Evolutionary conservation across 2,888 invertebrate genomes (phyloP).

Genomic region (Meteorus cinctellus): DNA sequence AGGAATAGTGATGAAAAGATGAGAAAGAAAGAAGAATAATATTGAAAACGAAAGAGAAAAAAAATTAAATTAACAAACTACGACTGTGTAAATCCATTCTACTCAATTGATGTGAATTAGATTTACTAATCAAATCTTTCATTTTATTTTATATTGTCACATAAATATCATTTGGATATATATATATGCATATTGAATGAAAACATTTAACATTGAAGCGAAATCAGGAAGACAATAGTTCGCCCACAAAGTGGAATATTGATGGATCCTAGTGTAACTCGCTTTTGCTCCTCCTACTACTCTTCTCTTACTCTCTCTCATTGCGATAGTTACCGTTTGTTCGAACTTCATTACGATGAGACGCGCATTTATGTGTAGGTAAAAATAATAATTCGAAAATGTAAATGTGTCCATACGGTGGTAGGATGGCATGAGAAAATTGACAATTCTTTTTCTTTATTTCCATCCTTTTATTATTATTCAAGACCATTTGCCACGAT

Average conservation of each 20-base stretch:
- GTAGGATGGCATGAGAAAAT: slow-evolving; percentile 38
- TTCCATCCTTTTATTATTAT: slow-evolving; percentile 36
- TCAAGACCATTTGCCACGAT: slow-evolving; percentile 53
- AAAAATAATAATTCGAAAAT: slow-evolving; percentile 22
- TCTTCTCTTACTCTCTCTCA: background rate
- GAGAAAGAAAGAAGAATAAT: slow-evolving; percentile 36
- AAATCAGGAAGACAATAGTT: slow-evolving; percentile 37
- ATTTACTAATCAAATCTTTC: background rate
- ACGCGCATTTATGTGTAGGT: background rate
- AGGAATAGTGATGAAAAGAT: slow-evolving; percentile 41
- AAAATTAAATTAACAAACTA: no score
- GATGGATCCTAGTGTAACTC: slow-evolving; percentile 16
- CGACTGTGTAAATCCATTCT: no score
- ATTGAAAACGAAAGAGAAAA: slow-evolving; percentile 1
- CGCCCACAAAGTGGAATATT: slow-evolving; percentile 27
- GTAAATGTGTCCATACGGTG: background rate
- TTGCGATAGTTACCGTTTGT: background rate
- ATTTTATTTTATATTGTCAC: slow-evolving; percentile 17
- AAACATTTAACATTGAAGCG: background rate
- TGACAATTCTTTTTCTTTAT: slow-evolving; percentile 42
- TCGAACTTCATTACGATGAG: background rate
- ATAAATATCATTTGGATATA: background rate
- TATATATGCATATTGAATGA: background rate
- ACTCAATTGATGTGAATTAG: background rate
- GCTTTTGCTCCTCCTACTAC: background rate